Evolutionary conservation across 1,140 invertebrate genomes (phyloP).

Genomic region (Dryas iulia): DNA sequence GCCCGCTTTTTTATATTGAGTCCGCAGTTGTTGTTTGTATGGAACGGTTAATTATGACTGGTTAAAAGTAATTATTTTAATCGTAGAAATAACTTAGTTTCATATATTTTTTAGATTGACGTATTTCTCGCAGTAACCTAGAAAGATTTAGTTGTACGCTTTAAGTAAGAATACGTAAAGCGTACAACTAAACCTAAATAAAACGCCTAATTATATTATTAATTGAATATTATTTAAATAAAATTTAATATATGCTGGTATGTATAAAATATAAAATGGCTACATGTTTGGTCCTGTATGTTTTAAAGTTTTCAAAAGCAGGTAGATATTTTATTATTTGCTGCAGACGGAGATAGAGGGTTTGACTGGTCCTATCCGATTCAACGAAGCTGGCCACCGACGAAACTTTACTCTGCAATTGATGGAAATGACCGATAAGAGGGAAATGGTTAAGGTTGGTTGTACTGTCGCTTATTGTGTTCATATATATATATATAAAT

Average conservation of each 20-base stretch:
- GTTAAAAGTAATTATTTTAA: no score
- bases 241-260: background rate
- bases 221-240: no score
- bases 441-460: slow-evolving; percentile 90
- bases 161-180: no score
- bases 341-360: slow-evolving; percentile 94
- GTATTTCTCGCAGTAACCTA: no score
- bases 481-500: background rate
- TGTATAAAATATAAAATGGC: no score
- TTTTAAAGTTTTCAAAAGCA: slow-evolving; percentile 22
- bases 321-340: slow-evolving; percentile 54
- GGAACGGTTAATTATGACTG: slow-evolving; percentile 49
- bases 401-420: slow-evolving; percentile 96
- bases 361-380: slow-evolving; percentile 93
- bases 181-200: no score
- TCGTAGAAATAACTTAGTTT: no score
- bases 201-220: no score
- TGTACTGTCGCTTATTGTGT: background rate
- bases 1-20: slow-evolving; percentile 45
- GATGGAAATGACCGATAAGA: slow-evolving; percentile 95
- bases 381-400: slow-evolving; percentile 92
- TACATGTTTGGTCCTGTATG: background rate
- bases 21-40: background rate
- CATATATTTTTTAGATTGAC: no score
- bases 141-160: no score